These are phyloP conservation scores for Gari tellinella DNA, from an alignment of 2,888 invertebrate species.

Conservation along the genomic window DNA sequence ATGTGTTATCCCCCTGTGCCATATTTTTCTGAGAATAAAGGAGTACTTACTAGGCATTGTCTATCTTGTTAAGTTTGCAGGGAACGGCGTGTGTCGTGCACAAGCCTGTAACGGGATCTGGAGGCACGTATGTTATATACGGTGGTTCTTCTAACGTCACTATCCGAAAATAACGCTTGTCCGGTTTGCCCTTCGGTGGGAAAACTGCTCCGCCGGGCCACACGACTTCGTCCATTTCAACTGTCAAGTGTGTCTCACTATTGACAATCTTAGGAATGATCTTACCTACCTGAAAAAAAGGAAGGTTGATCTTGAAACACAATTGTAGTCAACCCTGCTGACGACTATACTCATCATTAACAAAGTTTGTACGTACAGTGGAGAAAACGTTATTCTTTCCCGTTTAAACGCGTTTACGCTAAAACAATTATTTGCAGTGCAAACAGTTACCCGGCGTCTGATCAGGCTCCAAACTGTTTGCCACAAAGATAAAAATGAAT, in stretches of 20 bases:
- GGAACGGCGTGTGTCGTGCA: slow-evolving; percentile 68
- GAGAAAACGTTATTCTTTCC: too few species aligned
- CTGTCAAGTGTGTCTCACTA: slow-evolving; percentile 87
- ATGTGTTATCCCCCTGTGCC: too few species aligned
- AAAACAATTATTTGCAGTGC: too few species aligned
- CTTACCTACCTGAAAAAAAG: slow-evolving; percentile 94
- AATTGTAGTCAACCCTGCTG: too few species aligned
- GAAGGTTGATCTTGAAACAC: too few species aligned
- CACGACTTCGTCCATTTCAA: slow-evolving; percentile 98
- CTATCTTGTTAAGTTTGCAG: slow-evolving; percentile 59
- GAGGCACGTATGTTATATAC: slow-evolving; percentile 97
- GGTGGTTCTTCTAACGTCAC: slow-evolving; percentile 98
- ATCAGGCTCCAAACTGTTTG: too few species aligned
- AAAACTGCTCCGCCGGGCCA: slow-evolving; percentile 99
- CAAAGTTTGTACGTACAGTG: too few species aligned
- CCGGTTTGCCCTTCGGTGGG: slow-evolving; percentile 98
- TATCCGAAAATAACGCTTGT: slow-evolving; percentile 95
- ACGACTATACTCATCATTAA: too few species aligned
- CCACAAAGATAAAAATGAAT: too few species aligned
- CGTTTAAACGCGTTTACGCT: too few species aligned
- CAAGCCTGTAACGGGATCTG: slow-evolving; percentile 86
- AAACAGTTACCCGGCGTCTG: too few species aligned
- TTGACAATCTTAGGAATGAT: slow-evolving; percentile 86
- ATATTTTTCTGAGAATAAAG: too few species aligned
- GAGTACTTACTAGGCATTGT: slow-evolving; percentile 21